phyloP scores from a whole-genome alignment of 23 tunicate genomes.

The Styela clava region DNA sequence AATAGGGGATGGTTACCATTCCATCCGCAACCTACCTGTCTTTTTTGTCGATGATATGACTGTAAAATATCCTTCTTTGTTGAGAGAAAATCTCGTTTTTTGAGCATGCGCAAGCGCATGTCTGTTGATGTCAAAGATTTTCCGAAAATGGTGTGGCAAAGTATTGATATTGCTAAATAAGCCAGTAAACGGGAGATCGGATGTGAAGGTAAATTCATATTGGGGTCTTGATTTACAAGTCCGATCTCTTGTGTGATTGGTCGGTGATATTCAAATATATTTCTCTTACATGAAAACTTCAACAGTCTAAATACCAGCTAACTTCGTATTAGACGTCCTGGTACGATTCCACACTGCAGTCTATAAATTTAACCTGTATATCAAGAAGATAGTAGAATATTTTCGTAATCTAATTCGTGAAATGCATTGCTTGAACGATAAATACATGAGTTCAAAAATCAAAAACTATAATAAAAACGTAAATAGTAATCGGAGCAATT shows the following conservation, averaged over 20 bases:
- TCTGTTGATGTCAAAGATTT: not conserved
- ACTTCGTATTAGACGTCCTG: no score
- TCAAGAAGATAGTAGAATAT: no score
- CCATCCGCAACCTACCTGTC: not conserved
- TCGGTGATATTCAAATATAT: no score
- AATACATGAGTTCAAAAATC: no score
- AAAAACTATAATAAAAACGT: no score
- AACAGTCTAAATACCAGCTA: no score
- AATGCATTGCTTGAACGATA: no score
- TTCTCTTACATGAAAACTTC: no score
- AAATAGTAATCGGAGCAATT: no score
- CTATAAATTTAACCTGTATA: no score
- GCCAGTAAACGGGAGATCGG: not conserved
- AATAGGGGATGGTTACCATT: not conserved
- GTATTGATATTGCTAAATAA: not conserved
- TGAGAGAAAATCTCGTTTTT: not conserved
- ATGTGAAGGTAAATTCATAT: not conserved
- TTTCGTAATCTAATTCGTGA: no score
- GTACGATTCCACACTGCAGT: no score
- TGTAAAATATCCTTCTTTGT: conserved; percentile 1
- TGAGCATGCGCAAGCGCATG: not conserved
- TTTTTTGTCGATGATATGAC: not conserved
- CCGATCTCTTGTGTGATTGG: not conserved
- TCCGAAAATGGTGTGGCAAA: not conserved
- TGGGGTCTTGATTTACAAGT: not conserved